Evolutionary conservation across 2,888 invertebrate genomes (phyloP).

Genomic region (Candidula unifasciata): DNA sequence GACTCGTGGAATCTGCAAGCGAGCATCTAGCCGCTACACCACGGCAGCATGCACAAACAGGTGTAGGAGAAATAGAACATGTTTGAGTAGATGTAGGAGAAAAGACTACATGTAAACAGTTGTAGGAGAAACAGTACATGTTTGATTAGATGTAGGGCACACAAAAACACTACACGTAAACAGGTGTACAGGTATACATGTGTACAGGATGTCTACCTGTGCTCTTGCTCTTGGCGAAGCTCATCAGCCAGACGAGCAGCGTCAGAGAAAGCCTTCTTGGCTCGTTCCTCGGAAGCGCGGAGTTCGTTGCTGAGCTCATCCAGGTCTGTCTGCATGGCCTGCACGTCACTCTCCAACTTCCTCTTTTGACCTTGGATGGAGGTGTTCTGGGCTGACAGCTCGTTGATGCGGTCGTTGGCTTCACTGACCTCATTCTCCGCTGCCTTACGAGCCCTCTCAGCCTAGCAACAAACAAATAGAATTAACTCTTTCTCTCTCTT

Average conservation of each 20-base stretch:
- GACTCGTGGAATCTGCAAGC: too few relatives aligned
- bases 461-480: constrained; percentile 74
- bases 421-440: constrained; percentile 98
- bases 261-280: constrained; percentile 82
- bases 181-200: neutral
- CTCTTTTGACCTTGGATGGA: constrained; percentile 98
- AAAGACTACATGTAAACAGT: too few relatives aligned
- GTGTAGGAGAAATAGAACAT: too few relatives aligned
- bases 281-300: constrained; percentile 95
- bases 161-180: too few relatives aligned
- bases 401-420: constrained; percentile 98
- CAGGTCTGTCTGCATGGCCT: constrained; percentile 97
- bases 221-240: constrained; percentile 99
- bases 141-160: too few relatives aligned
- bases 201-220: constrained; percentile 77
- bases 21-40: too few relatives aligned
- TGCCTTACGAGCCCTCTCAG: constrained; percentile 98
- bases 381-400: constrained; percentile 94
- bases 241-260: constrained; percentile 99
- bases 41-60: too few relatives aligned
- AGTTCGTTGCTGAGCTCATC: constrained; percentile 99
- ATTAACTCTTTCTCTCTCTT: too few relatives aligned
- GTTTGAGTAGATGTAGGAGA: too few relatives aligned
- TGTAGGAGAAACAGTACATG: too few relatives aligned
- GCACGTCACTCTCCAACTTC: constrained; percentile 98